Percentiles rank a stretch among this genome's conserved stretches.
Conservation (phyloP, 2,888 invertebrate species). For the Rosalia funebris region DNA sequence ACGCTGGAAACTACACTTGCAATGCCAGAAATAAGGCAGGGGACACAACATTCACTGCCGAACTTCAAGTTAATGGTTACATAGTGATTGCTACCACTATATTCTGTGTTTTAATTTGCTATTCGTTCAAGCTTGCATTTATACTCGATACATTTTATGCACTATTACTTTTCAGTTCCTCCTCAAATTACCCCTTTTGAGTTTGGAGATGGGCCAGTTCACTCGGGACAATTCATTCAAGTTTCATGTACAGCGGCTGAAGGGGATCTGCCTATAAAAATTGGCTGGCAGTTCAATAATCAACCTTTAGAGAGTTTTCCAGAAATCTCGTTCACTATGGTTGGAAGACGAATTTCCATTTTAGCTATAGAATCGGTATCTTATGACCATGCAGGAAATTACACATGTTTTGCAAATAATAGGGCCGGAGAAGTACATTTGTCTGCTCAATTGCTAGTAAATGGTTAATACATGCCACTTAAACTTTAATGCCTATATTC, state of each 20-base stretch:
- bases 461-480: slow-evolving; percentile 66
- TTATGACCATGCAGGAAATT: slow-evolving; percentile 77
- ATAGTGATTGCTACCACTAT: slow-evolving; percentile 27
- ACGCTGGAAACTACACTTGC: slow-evolving; percentile 71
- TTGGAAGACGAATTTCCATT: slow-evolving; percentile 66
- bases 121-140: slow-evolving; percentile 5
- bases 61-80: slow-evolving; percentile 69
- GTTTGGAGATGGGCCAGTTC: slow-evolving; percentile 72
- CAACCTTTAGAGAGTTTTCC: slow-evolving; percentile 54
- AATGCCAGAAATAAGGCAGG: slow-evolving; percentile 69
- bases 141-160: too few species aligned
- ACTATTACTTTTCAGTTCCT: slow-evolving; percentile 65
- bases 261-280: slow-evolving; percentile 73
- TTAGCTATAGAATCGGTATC: slow-evolving; percentile 75
- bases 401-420: slow-evolving; percentile 75
- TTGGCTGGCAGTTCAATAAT: slow-evolving; percentile 72
- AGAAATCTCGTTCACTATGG: slow-evolving; percentile 53
- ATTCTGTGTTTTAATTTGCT: slow-evolving; percentile 16
- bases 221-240: slow-evolving; percentile 71
- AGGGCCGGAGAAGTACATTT: slow-evolving; percentile 53
- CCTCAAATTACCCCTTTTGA: slow-evolving; percentile 74
- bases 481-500: neutral
- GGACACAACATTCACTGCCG: slow-evolving; percentile 64
- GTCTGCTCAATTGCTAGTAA: slow-evolving; percentile 70
- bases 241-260: slow-evolving; percentile 72